phyloP scores from a whole-genome alignment of 2,888 invertebrate genomes.

The Lacanobia wlatinum region DNA sequence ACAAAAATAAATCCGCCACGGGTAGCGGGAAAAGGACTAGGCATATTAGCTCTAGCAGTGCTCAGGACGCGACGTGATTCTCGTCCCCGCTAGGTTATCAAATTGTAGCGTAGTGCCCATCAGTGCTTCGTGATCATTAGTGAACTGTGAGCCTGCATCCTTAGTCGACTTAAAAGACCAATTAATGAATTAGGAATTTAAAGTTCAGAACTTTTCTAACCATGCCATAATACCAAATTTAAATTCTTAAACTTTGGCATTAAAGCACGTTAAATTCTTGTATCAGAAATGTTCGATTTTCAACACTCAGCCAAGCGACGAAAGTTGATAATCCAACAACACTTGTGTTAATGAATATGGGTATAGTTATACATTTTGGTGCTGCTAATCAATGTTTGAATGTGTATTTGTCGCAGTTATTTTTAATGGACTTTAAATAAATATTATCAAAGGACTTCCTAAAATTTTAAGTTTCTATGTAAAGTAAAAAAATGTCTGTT shows the following conservation, averaged over 20 bases:
- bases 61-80: slow-evolving; percentile 82
- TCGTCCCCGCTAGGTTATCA: slow-evolving; percentile 84
- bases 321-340: neutral
- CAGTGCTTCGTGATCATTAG: slow-evolving; percentile 44
- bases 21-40: slow-evolving; percentile 87
- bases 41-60: slow-evolving; percentile 84
- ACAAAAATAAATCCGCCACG: slow-evolving; percentile 85
- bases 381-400: slow-evolving; percentile 29
- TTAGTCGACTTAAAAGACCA: neutral
- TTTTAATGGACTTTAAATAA: neutral
- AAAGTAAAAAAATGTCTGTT: slow-evolving; percentile 9
- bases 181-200: neutral
- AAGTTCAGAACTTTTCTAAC: neutral
- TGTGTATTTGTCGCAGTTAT: slow-evolving; percentile 2
- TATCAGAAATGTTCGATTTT: neutral
- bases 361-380: slow-evolving; percentile 21
- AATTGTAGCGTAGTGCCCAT: slow-evolving; percentile 75
- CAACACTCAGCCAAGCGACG: neutral
- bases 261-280: neutral
- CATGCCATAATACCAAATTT: neutral
- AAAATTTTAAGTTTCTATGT: slow-evolving; percentile 11
- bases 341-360: neutral
- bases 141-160: slow-evolving; percentile 53
- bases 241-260: no score
- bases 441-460: slow-evolving; percentile 16